Percentiles rank a stretch among this genome's conserved stretches.
Conservation (phyloP, 2,797 vertebrate genomes). For the Rhinichthys osculus region DNA sequence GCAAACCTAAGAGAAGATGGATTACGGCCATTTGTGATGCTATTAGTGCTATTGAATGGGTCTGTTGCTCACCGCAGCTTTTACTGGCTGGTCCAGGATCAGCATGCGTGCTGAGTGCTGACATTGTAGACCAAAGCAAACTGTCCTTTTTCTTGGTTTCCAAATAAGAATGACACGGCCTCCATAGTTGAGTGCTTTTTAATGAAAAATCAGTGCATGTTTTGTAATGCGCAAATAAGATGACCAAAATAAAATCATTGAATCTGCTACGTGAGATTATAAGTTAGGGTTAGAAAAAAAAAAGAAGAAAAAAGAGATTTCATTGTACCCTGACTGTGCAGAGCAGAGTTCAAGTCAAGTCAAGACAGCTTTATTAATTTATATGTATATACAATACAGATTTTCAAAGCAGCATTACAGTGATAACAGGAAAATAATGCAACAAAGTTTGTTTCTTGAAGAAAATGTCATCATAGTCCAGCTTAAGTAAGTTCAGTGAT, state of each 20-base stretch:
- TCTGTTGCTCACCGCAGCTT: constrained; percentile 39
- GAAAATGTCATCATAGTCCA: too few species aligned
- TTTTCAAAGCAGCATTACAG: too few species aligned
- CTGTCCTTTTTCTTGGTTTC: not conserved
- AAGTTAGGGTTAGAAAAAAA: not conserved
- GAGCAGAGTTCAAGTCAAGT: too few species aligned
- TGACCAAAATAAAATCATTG: not conserved
- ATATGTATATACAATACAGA: too few species aligned
- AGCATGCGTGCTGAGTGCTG: constrained; percentile 31
- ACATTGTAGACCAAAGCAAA: constrained; percentile 34
- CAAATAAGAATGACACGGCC: not conserved
- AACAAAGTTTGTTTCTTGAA: too few species aligned
- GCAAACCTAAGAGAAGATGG: constrained; percentile 52
- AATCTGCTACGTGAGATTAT: not conserved
- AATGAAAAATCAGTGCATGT: not conserved
- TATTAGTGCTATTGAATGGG: constrained; percentile 45
- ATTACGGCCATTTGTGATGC: constrained; percentile 44
- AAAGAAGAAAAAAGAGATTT: too few species aligned
- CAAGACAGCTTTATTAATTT: too few species aligned
- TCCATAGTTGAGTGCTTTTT: not conserved
- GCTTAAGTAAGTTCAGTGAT: too few species aligned
- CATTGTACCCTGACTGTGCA: not conserved
- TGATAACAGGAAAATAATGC: too few species aligned
- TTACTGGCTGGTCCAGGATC: constrained; percentile 32
- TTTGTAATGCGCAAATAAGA: not conserved